Evolutionary conservation across 1,140 invertebrate species (phyloP).

Genomic region (Odontomachus brunneus): DNA sequence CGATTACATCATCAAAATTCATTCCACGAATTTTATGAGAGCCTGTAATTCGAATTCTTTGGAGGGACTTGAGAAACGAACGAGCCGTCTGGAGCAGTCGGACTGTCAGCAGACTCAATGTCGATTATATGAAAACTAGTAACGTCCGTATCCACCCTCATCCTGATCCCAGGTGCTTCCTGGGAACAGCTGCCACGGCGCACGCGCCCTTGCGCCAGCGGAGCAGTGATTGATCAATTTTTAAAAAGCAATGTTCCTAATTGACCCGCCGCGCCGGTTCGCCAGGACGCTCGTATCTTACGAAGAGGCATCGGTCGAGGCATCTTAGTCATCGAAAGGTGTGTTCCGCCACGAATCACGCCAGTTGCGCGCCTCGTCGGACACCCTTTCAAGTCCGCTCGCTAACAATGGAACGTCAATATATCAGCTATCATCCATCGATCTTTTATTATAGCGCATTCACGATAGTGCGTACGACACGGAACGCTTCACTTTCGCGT

Average conservation of each 20-base stretch:
- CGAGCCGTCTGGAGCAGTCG: slow-evolving; percentile 14
- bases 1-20: neutral
- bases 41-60: neutral
- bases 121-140: slow-evolving; percentile 68
- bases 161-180: slow-evolving; percentile 78
- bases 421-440: slow-evolving; percentile 10
- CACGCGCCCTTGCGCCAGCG: slow-evolving; percentile 72
- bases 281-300: slow-evolving; percentile 68
- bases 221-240: slow-evolving; percentile 83
- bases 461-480: neutral
- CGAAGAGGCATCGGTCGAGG: slow-evolving; percentile 60
- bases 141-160: slow-evolving; percentile 68
- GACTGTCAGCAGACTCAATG: slow-evolving; percentile 45
- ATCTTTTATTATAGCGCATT: slow-evolving; percentile 26
- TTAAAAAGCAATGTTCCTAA: slow-evolving; percentile 83
- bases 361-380: slow-evolving; percentile 51
- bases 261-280: slow-evolving; percentile 76
- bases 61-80: neutral
- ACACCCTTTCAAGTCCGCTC: slow-evolving; percentile 19
- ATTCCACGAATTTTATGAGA: too few relatives aligned
- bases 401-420: slow-evolving; percentile 19
- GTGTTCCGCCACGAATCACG: slow-evolving; percentile 74
- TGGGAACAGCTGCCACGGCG: slow-evolving; percentile 77
- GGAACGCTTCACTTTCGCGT: neutral
- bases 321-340: slow-evolving; percentile 83